Evolutionary conservation across 2,888 invertebrate species (phyloP).

Genomic region (Abrostola triplasia): DNA sequence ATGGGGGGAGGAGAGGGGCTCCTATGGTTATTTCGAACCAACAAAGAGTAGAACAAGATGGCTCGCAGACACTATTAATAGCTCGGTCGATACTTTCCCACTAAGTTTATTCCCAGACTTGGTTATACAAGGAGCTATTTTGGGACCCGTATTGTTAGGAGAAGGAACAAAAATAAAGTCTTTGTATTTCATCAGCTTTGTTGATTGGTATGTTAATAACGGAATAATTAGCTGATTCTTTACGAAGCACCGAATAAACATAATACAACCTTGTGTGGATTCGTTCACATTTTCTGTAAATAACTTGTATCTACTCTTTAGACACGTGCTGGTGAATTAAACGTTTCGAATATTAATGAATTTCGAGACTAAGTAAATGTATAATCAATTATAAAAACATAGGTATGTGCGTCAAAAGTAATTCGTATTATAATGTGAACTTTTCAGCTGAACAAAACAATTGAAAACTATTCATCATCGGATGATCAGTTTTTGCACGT

Average conservation of each 20-base stretch:
- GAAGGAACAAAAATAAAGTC: conserved; percentile 42
- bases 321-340: conserved; percentile 16
- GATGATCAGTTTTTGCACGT: conserved; percentile 23
- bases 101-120: conserved; percentile 74
- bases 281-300: conserved; percentile 16
- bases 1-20: conserved; percentile 62
- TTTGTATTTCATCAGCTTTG: conserved; percentile 21
- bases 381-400: too few species aligned
- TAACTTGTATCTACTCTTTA: conserved; percentile 10
- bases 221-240: conserved; percentile 15
- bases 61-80: conserved; percentile 72
- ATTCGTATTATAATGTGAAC: too few species aligned
- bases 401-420: too few species aligned
- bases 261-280: conserved; percentile 21
- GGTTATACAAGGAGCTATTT: conserved; percentile 78
- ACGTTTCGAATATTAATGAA: not conserved
- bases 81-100: conserved; percentile 76
- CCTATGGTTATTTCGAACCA: conserved; percentile 73
- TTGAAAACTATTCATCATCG: too few species aligned
- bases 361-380: too few species aligned
- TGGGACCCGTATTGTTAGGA: conserved; percentile 67
- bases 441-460: too few species aligned
- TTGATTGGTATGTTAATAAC: conserved; percentile 20
- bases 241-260: conserved; percentile 7
- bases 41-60: conserved; percentile 80